Conservation (phyloP, 2,888 invertebrate species). For the Melipona bicolor region DNA sequence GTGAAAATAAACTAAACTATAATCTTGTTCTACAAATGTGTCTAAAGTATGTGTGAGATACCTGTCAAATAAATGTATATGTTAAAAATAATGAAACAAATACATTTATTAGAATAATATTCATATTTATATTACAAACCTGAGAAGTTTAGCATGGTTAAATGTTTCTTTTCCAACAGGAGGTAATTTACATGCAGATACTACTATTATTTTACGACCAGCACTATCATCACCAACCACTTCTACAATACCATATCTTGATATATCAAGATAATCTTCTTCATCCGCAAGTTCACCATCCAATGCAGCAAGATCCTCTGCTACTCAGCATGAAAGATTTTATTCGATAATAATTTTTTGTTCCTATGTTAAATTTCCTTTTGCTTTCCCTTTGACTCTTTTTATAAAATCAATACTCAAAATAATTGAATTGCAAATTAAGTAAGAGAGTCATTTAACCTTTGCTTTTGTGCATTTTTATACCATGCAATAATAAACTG, state of each 20-base stretch:
- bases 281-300: conserved; percentile 84
- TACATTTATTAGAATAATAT: conserved; percentile 10
- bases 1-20: conserved; percentile 99
- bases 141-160: conserved; percentile 90
- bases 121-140: conserved; percentile 84
- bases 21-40: conserved; percentile 99
- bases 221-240: conserved; percentile 93
- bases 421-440: conserved; percentile 27
- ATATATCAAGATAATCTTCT: conserved; percentile 89
- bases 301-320: conserved; percentile 81
- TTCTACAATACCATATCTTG: conserved; percentile 91
- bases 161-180: conserved; percentile 88
- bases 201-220: conserved; percentile 97
- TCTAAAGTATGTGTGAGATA: conserved; percentile 97
- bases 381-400: background rate
- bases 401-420: conserved; percentile 15
- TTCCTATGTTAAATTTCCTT: background rate
- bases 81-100: background rate
- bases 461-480: conserved; percentile 58
- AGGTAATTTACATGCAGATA: conserved; percentile 95
- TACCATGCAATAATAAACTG: conserved; percentile 71
- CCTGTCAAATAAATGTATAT: conserved; percentile 85
- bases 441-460: conserved; percentile 37
- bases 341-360: conserved; percentile 26
- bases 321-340: conserved; percentile 66